Base-by-base conservation (phyloP, 2,113 vertebrate species). In the Labeo rohita region DNA sequence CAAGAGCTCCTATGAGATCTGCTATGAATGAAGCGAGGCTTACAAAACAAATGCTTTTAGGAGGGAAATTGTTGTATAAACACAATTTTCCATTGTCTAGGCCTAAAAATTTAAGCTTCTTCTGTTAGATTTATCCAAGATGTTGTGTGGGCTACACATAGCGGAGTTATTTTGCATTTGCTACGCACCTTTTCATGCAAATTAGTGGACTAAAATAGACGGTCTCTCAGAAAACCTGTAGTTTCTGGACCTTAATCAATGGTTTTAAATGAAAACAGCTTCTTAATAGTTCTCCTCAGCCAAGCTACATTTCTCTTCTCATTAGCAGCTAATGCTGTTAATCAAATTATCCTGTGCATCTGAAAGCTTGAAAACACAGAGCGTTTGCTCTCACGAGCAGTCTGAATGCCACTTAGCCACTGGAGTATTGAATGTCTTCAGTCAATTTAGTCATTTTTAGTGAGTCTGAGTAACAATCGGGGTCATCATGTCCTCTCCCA, bases 371-470 rank as follows among this genome's bases (percentile, higher is more conserved):
- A 92, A 92, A 92, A 92, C 89, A 87, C 90, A 91, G 91, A 84
- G 90, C 90, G 89, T 84, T 85, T 89, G 80, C 87, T 90, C 89
- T 89, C 84, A 90, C 90, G 91, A 91, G 90, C 92, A 90, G 92
- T 89, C 90, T 93, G 92, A 95, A 94, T 94, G 92, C 91, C 93
- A 93, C 90, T 92, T 91, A 92, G 91, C 92, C 91, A 84, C 90
- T 87, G 91, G 91, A 93, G 91, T 84, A 79, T 88, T 85, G 90
- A 91, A 85, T 90, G 85, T 79, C 88, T 90, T 90, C 87, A 90
- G 91, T 91, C 90, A 87, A 94, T 94, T 93, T 92, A 93, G 92
- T 92, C 91, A 88, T 85, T 90, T 87, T 76, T 80, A 84, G 63
- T 89, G 86, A 84, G 89, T 77, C 91, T 92, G 86, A 90, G 91